Evolutionary conservation across 2,797 vertebrate genomes (phyloP).

Genomic region (Odontamblyopus lacepedii): DNA sequence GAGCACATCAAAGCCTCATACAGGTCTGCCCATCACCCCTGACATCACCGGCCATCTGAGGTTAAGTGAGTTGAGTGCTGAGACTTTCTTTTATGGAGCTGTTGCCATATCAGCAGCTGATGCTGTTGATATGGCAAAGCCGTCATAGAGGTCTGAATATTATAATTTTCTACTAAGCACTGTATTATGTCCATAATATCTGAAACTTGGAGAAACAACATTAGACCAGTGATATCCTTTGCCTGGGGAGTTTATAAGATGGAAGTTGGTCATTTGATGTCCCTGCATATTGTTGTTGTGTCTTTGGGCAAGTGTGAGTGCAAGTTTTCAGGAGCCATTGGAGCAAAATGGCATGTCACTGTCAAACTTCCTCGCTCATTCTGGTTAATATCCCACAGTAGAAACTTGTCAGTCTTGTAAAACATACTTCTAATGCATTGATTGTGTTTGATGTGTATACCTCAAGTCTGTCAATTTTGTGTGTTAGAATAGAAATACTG

Average conservation of each 20-base stretch:
- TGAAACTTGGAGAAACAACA: conserved; percentile 29
- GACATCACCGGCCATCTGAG: conserved; percentile 18
- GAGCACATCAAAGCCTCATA: conserved; percentile 26
- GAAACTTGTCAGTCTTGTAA: too few relatives aligned
- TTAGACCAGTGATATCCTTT: not conserved
- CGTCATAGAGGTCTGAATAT: not conserved
- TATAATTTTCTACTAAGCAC: not conserved
- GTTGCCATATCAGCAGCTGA: conserved; percentile 10
- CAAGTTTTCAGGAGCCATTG: not conserved
- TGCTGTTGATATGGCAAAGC: not conserved
- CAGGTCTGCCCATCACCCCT: conserved; percentile 19
- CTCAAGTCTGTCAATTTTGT: too few relatives aligned
- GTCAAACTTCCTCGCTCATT: not conserved
- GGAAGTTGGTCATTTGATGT: too few relatives aligned
- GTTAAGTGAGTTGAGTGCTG: conserved; percentile 25
- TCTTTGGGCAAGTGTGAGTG: not conserved
- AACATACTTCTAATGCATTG: too few relatives aligned
- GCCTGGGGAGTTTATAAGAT: too few relatives aligned
- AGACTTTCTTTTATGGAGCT: conserved; percentile 9
- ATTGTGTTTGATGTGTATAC: too few relatives aligned
- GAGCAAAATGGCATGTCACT: not conserved
- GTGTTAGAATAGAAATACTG: not conserved
- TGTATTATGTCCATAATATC: not conserved
- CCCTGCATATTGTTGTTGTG: not conserved
- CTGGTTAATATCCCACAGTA: too few relatives aligned